Percentiles rank a stretch among this genome's conserved stretches.
These are phyloP conservation scores for Phortica okadai DNA, from an alignment of 2,888 invertebrate species.

Conservation along the genomic window DNA sequence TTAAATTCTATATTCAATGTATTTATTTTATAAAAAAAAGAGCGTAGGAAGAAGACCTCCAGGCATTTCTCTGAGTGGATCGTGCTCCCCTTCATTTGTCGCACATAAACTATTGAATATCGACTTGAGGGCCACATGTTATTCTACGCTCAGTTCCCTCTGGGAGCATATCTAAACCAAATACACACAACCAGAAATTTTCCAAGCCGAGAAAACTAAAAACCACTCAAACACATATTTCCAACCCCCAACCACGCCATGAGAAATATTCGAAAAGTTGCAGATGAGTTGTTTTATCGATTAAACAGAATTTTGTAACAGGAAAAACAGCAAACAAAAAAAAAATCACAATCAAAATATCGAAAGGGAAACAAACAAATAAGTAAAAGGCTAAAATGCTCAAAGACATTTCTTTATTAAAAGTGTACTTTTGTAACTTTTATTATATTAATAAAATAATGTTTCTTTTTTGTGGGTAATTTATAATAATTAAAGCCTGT, in stretches of 20 bases:
- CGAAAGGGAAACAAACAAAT: too few species aligned
- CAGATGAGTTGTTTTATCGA: slow-evolving; percentile 64
- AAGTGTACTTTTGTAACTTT: too few species aligned
- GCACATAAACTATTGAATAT: slow-evolving; percentile 5
- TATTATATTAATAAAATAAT: too few species aligned
- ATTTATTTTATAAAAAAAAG: too few species aligned
- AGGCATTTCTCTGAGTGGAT: background rate
- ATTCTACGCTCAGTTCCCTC: slow-evolving; percentile 49
- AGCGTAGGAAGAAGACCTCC: background rate
- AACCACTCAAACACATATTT: background rate
- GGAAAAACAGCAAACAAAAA: background rate
- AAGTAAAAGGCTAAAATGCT: too few species aligned
- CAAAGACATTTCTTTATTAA: too few species aligned
- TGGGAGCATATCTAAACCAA: slow-evolving; percentile 57
- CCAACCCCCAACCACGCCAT: background rate
- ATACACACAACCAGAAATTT: slow-evolving; percentile 14
- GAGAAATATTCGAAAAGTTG: slow-evolving; percentile 48
- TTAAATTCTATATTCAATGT: too few species aligned
- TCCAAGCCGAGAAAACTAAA: slow-evolving; percentile 13
- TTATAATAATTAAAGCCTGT: background rate
- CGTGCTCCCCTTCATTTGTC: background rate
- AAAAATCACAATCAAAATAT: background rate
- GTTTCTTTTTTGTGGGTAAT: background rate
- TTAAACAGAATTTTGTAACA: slow-evolving; percentile 54
- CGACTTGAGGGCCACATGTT: background rate